Evolutionary conservation across 2,888 invertebrate genomes (phyloP).

Genomic region (Anagyrus pseudococci): DNA sequence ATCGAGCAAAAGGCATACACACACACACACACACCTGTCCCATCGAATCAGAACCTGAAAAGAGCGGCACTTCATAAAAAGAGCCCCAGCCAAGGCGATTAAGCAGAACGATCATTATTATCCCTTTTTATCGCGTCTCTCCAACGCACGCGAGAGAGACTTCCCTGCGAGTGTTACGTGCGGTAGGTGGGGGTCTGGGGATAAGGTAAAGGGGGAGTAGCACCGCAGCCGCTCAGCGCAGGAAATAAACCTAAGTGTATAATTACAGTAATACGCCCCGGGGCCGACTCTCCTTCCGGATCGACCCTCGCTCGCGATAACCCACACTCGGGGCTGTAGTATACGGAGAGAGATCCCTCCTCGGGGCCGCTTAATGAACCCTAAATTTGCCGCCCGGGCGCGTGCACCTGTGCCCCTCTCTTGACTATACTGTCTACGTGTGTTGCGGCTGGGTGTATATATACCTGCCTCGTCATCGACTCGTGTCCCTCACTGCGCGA

Average conservation of each 20-base stretch:
- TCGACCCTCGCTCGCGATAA: constrained; percentile 45
- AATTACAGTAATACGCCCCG: constrained; percentile 61
- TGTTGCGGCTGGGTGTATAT: too few relatives aligned
- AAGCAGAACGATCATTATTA: constrained; percentile 44
- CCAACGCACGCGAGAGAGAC: constrained; percentile 21
- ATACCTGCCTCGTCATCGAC: too few relatives aligned
- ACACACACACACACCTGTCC: too few relatives aligned
- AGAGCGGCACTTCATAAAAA: too few relatives aligned
- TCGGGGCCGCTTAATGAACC: constrained; percentile 50
- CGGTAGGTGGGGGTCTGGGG: too few relatives aligned
- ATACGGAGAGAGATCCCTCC: too few relatives aligned
- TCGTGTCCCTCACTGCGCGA: too few relatives aligned
- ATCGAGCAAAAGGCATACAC: background rate
- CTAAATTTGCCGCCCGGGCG: constrained; percentile 46
- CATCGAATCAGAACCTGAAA: too few relatives aligned
- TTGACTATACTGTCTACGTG: too few relatives aligned
- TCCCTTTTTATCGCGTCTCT: constrained; percentile 54
- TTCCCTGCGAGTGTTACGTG: too few relatives aligned
- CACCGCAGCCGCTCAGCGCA: constrained; percentile 43
- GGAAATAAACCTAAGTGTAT: constrained; percentile 62
- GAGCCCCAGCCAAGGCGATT: background rate
- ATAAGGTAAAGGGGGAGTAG: constrained; percentile 5
- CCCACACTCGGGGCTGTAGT: too few relatives aligned
- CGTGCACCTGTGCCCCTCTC: constrained; percentile 4
- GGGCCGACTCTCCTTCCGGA: background rate